Base-by-base conservation (phyloP, 37 sponge, comb jelly and placozoan species). In the Petrosia ficiformis region DNA sequence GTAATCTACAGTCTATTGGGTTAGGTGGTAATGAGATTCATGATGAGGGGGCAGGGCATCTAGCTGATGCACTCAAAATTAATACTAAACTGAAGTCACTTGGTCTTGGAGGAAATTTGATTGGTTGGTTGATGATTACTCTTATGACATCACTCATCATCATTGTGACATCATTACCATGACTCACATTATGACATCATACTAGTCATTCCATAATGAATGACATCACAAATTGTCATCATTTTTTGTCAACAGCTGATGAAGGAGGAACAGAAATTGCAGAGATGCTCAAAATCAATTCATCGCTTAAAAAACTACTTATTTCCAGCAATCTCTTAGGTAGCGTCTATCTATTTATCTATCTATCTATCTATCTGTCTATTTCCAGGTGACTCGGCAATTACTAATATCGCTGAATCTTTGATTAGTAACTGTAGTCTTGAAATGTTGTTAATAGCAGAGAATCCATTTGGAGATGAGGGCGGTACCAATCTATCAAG, bases 401-500 rank as follows among this genome's bases (percentile, higher is more conserved):
- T 87, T 36, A 78, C 61, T n/a, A 37, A 66, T n/a, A 21, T 95
- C 0, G 84, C 95, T 10, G 79, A 72, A 24, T 85, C 79, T 44
- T 57, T 95, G 68, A 41, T 29, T 0, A 48, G 57, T 44, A 90
- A 95, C 68, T 67, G 81, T n/a, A 74, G 74, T 29, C 89, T 95
- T 41, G 92, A 91, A 56, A 85, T 78, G 70, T 72, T 95, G 41
- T 80, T 87, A 1, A 39, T 95, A 58, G 95, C 92, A 5, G 92
- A 90, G 68, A 95, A 90, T 44, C 92, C 95, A 3, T 87, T 95
- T 77, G 86, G 92, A 0, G 92, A 95, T 74, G 95, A 95, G 74
- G 92, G 92, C 5, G 89, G 85, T 35, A 37, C 36, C 29, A 84
- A 76, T 25, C 77, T 95, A 42, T 40, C 80, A 1, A 57, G 48